Evolutionary conservation across 2,113 vertebrate species (phyloP).

Genomic region (Nipponia nippon): DNA sequence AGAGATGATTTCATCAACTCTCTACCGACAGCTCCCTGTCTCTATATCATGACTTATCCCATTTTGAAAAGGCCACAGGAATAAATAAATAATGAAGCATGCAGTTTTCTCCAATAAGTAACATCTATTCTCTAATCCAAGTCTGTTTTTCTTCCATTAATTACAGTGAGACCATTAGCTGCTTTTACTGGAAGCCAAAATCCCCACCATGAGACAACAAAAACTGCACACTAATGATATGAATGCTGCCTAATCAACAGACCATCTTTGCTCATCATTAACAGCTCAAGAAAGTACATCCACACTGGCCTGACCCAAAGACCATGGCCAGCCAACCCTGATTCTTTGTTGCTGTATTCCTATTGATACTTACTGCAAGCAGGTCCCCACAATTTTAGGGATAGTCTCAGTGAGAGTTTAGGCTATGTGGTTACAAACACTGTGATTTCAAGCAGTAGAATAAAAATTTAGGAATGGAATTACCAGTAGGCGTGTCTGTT

Average conservation of each 20-base stretch:
- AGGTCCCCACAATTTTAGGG: neutral
- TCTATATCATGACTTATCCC: neutral
- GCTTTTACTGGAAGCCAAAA: neutral
- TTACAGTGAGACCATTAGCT: neutral
- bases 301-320: neutral
- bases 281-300: neutral
- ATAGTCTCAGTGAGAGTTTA: neutral
- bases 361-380: neutral
- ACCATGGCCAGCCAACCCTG: neutral
- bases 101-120: neutral
- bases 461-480: neutral
- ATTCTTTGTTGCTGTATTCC: neutral
- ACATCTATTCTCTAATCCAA: neutral
- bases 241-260: neutral
- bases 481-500: neutral
- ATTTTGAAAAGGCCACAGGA: neutral
- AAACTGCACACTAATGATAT: neutral
- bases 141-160: neutral
- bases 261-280: neutral
- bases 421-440: neutral
- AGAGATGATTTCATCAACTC: neutral
- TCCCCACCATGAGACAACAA: neutral
- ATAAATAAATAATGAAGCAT: neutral
- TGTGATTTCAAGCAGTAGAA: neutral
- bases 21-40: neutral